Conservation (phyloP, 2,797 vertebrate genomes). For the Coregonus sp. region DNA sequence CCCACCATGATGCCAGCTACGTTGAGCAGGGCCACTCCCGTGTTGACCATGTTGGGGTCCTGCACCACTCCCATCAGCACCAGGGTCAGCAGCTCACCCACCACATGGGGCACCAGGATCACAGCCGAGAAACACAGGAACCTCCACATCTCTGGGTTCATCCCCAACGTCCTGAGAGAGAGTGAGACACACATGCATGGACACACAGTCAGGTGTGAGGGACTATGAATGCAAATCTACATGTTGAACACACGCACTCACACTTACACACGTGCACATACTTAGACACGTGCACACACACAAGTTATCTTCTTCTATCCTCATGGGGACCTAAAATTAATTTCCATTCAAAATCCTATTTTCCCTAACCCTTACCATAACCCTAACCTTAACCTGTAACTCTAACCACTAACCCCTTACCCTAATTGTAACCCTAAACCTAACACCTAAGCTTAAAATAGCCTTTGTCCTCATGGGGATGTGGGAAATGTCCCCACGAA, state of each 20-base stretch:
- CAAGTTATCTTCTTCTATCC: not conserved
- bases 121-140: slow-evolving; percentile 88
- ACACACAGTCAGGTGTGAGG: slow-evolving; percentile 10
- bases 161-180: slow-evolving; percentile 80
- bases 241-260: not conserved
- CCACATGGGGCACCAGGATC: slow-evolving; percentile 84
- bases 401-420: too few relatives aligned
- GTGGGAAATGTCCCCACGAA: too few relatives aligned
- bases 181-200: not conserved
- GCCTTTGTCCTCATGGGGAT: too few relatives aligned
- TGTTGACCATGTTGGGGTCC: slow-evolving; percentile 89
- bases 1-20: slow-evolving; percentile 88
- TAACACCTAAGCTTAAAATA: too few relatives aligned
- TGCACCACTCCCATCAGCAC: slow-evolving; percentile 87
- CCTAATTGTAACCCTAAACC: too few relatives aligned
- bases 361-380: too few relatives aligned
- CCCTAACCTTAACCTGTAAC: too few relatives aligned
- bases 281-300: not conserved
- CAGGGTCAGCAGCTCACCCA: slow-evolving; percentile 86
- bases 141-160: slow-evolving; percentile 83
- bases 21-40: slow-evolving; percentile 84
- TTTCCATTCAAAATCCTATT: too few relatives aligned
- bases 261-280: not conserved
- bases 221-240: not conserved
- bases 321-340: too few relatives aligned